These are phyloP conservation scores for Trachurus trachurus DNA, from an alignment of 2,797 vertebrate species.

Conservation along the genomic window DNA sequence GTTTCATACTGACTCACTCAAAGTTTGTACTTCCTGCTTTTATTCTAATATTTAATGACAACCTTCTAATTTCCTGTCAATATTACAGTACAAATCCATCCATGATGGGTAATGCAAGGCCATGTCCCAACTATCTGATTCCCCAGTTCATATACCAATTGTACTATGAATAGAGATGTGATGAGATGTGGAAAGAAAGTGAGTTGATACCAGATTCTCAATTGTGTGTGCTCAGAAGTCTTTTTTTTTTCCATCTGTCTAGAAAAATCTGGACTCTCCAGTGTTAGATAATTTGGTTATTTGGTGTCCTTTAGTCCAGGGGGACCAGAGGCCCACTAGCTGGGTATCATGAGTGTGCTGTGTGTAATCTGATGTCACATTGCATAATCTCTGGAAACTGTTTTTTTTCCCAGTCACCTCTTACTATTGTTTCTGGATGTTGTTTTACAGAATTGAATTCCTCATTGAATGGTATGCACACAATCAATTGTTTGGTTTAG, in stretches of 20 bases:
- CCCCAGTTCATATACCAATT: conserved; percentile 26
- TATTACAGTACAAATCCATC: conserved; percentile 7
- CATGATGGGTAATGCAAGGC: conserved; percentile 18
- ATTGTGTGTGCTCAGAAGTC: neutral
- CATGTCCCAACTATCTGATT: conserved; percentile 25
- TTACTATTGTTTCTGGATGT: neutral
- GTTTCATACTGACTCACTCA: no score
- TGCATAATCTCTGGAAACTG: neutral
- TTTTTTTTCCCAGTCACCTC: neutral
- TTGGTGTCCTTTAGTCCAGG: neutral
- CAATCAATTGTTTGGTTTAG: conserved; percentile 36
- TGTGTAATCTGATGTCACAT: neutral
- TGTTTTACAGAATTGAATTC: conserved; percentile 11
- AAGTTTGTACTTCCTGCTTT: neutral
- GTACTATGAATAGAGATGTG: conserved; percentile 50
- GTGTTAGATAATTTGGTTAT: conserved; percentile 4
- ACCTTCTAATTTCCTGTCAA: conserved; percentile 15
- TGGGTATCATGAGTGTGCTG: neutral
- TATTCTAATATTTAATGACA: conserved; percentile 1
- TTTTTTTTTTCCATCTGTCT: neutral
- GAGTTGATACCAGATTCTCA: neutral
- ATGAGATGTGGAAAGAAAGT: conserved; percentile 21
- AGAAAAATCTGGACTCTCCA: neutral
- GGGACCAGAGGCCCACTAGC: conserved; percentile 10
- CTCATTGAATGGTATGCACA: neutral